Conservation (phyloP, 2,888 invertebrate species). For the Leuctra nigra region DNA sequence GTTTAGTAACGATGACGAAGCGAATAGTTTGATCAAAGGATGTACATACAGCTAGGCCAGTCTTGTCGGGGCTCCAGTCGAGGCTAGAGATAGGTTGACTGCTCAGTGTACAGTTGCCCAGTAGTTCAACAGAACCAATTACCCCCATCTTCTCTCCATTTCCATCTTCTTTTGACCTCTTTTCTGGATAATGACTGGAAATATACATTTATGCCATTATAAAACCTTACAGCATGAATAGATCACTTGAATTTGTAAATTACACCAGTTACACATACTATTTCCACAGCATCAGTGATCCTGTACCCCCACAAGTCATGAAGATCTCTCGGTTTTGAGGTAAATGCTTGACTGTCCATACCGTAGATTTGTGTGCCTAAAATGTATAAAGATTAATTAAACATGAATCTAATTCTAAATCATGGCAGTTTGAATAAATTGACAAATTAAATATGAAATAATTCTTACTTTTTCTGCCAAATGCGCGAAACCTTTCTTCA, state of each 20-base stretch:
- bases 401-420: no score
- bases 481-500: constrained; percentile 74
- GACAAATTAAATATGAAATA: background rate
- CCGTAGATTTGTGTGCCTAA: constrained; percentile 66
- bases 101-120: constrained; percentile 76
- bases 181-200: constrained; percentile 69
- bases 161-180: constrained; percentile 59
- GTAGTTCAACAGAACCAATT: constrained; percentile 61
- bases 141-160: constrained; percentile 70
- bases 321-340: constrained; percentile 94
- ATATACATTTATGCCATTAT: background rate
- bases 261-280: constrained; percentile 58
- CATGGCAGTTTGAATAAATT: background rate
- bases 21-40: constrained; percentile 88
- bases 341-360: constrained; percentile 82
- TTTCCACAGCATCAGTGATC: constrained; percentile 91
- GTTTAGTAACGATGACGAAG: constrained; percentile 80
- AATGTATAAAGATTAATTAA: no score
- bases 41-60: constrained; percentile 80
- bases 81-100: constrained; percentile 83
- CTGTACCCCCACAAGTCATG: constrained; percentile 82
- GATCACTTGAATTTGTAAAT: constrained; percentile 4
- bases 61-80: constrained; percentile 89
- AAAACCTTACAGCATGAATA: background rate
- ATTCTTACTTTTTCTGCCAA: constrained; percentile 47